A percentile compares a stretch with the other conserved stretches of the same genome.
Evolutionary conservation across 2,113 vertebrate genomes (phyloP).

Genomic region (Chionodraco myersi): DNA sequence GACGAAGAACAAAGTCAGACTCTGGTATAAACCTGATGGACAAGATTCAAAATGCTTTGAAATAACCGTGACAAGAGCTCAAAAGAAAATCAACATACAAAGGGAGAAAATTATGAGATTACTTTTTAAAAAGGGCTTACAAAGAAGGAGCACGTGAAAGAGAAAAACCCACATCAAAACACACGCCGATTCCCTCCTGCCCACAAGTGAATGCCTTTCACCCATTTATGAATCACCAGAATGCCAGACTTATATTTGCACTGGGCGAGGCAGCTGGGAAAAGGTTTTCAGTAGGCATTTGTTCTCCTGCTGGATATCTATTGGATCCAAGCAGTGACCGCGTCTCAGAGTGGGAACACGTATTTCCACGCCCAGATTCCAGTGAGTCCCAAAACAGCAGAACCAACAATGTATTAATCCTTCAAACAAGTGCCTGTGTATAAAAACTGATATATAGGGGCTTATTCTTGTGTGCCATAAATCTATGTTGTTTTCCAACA

Average conservation of each 20-base stretch:
- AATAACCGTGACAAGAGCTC: constrained; percentile 15
- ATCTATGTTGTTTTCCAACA: neutral
- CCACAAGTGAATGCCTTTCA: constrained; percentile 55
- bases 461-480: neutral
- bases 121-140: constrained; percentile 4
- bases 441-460: neutral
- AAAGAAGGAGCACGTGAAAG: constrained; percentile 35
- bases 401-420: neutral
- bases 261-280: constrained; percentile 61
- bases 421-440: neutral
- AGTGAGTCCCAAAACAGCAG: neutral
- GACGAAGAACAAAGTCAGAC: neutral
- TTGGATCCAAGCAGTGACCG: constrained; percentile 29
- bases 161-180: constrained; percentile 43
- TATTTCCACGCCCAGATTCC: constrained; percentile 2
- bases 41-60: constrained; percentile 11
- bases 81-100: constrained; percentile 7
- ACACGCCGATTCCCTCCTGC: constrained; percentile 23
- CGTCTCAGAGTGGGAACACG: neutral
- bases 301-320: constrained; percentile 31
- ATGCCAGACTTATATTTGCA: constrained; percentile 63
- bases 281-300: constrained; percentile 34
- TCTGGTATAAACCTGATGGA: constrained; percentile 12
- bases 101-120: constrained; percentile 30
- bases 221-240: constrained; percentile 68